Base-by-base conservation (phyloP, 2,888 invertebrate genomes). In the Schizaphis graminum region DNA sequence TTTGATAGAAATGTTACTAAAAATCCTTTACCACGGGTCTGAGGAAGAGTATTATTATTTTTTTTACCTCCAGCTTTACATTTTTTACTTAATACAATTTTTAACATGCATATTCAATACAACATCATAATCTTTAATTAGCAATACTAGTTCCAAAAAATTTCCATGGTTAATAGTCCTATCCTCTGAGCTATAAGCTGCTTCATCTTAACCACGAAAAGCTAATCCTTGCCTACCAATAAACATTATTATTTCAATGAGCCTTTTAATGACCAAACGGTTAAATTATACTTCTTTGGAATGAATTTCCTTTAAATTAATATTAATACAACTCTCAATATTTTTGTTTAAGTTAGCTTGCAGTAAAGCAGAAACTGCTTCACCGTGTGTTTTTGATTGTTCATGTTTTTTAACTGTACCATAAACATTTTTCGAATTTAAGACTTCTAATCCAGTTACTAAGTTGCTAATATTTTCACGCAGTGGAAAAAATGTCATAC, bases 1-100 rank as follows among this genome's bases (percentile, higher is more conserved):
- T 94, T 94, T n/a, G 93, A 93, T 53, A 94, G 16, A 93, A 94
- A 94, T 8, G 93, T 94, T 26, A 93, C 61, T 16, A 87, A 90
- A 41, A 67, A 91, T 8, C 94, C 93, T 53, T 94, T 91, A 26
- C 91, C 91, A 61, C 44, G 61, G 49, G 28, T 41, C 47, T 47
- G 67, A n/a, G 47, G 7, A 16, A 47, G 67, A 67, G 10, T 87
- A 47, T 84, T 89, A 35, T 56, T 47, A 28, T 47, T 90, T 21
- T 67, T 89, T 61, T 92, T 56, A 86, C 44, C 84, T 91, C 35
- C 26, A 44, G 61, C 91, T 87, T 49, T 87, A 13, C 47, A 26
- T 21, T 56, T 91, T 7, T 77, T 93, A 56, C 53, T 61, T 47
- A 47, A 61, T 89, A 57, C 41, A 24, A 4, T 57, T 57, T 89